A percentile compares a stretch with the other conserved stretches of the same genome.
Evolutionary conservation across 2,113 vertebrate genomes (phyloP).

Genomic region (Turnix velox): DNA sequence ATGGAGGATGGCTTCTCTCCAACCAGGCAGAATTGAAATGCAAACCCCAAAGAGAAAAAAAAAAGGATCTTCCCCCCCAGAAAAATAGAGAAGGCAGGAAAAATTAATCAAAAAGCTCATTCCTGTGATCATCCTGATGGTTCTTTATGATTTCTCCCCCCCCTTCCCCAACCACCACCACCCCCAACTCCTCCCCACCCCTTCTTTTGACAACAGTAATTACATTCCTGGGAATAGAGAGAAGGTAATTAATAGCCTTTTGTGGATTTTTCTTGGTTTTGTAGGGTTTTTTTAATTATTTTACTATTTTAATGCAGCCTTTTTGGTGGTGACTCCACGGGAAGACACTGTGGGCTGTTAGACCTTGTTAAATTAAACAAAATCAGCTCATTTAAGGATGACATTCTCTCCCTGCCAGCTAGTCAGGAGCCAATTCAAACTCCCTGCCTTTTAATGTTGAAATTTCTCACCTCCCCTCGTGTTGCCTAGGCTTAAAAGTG

Average conservation of each 20-base stretch:
- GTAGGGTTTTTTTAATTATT: too few species aligned
- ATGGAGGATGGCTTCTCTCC: constrained; percentile 47
- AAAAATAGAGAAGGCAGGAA: neutral
- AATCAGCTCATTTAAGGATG: constrained; percentile 56
- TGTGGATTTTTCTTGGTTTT: too few species aligned
- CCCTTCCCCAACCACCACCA: neutral
- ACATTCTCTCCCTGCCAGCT: constrained; percentile 63
- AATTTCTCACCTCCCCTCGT: constrained; percentile 53
- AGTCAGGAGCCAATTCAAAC: constrained; percentile 53
- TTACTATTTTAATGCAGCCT: constrained; percentile 51
- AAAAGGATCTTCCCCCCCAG: neutral
- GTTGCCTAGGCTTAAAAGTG: constrained; percentile 45
- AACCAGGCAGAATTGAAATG: constrained; percentile 33
- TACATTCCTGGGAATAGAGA: constrained; percentile 35
- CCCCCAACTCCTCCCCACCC: neutral
- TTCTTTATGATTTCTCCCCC: neutral
- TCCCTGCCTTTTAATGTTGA: constrained; percentile 53
- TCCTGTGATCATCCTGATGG: neutral
- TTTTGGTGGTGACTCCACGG: constrained; percentile 36
- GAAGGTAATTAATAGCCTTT: constrained; percentile 59
- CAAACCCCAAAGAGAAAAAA: constrained; percentile 8
- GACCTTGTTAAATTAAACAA: constrained; percentile 68
- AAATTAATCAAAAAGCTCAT: constrained; percentile 22
- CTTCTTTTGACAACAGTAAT: constrained; percentile 61
- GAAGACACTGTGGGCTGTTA: constrained; percentile 58